Conservation (phyloP, 2,888 invertebrate genomes). For the Deilephila porcellus region DNA sequence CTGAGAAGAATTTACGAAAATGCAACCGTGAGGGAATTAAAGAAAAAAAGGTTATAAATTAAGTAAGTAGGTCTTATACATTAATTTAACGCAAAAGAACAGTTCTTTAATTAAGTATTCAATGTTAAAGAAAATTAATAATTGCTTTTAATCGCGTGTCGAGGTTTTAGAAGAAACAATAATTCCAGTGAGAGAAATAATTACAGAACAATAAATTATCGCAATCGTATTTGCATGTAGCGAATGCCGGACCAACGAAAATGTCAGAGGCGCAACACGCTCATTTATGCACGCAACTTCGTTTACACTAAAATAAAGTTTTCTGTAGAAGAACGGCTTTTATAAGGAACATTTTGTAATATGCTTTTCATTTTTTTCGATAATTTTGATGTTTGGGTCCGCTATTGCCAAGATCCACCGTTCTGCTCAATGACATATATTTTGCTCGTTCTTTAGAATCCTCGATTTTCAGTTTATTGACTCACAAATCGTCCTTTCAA, state of each 20-base stretch:
- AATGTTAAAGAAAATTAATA: background rate
- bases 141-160: background rate
- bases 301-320: background rate
- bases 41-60: background rate
- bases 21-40: no score
- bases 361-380: no score
- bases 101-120: background rate
- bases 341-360: no score
- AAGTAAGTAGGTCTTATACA: background rate
- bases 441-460: no score
- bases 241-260: conserved; percentile 1
- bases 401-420: no score
- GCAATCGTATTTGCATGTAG: conserved; percentile 1
- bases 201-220: background rate
- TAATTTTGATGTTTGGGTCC: no score
- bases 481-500: no score
- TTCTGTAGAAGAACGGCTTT: background rate
- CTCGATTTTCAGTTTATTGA: no score
- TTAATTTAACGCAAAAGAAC: background rate
- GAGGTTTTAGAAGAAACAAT: background rate
- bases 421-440: no score
- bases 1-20: no score
- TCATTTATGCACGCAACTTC: background rate
- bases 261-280: conserved; percentile 2
- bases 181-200: background rate